Percentiles rank a stretch among this genome's conserved stretches.
phyloP scores from a whole-genome alignment of 2,888 invertebrate genomes.

The Carpatolechia fugitivella region DNA sequence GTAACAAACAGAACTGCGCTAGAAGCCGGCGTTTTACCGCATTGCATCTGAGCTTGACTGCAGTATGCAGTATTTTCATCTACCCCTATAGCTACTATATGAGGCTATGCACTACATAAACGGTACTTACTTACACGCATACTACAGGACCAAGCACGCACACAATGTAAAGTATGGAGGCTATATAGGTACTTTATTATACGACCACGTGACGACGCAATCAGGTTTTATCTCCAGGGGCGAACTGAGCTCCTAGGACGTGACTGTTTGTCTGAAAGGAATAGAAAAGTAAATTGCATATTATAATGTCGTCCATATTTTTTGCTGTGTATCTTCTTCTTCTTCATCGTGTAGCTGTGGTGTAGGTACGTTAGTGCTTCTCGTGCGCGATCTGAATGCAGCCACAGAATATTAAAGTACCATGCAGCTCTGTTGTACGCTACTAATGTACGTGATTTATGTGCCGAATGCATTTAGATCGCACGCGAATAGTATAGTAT shows the following conservation, averaged over 20 bases:
- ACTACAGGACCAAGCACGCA: background rate
- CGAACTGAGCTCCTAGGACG: background rate
- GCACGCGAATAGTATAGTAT: too few relatives aligned
- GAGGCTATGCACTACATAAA: background rate
- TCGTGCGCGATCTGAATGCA: too few relatives aligned
- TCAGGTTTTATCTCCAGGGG: constrained; percentile 5
- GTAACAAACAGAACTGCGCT: constrained; percentile 2
- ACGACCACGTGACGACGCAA: constrained; percentile 5
- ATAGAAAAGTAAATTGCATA: background rate
- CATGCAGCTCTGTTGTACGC: too few relatives aligned
- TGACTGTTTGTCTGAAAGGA: background rate
- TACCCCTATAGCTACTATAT: background rate
- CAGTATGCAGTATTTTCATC: constrained; percentile 1
- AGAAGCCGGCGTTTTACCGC: constrained; percentile 6
- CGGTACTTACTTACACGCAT: constrained; percentile 1
- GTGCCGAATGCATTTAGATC: too few relatives aligned
- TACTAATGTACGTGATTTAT: too few relatives aligned
- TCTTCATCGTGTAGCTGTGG: too few relatives aligned
- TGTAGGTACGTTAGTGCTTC: too few relatives aligned
- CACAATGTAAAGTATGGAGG: background rate
- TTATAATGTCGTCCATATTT: too few relatives aligned
- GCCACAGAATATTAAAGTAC: too few relatives aligned
- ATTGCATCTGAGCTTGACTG: constrained; percentile 6
- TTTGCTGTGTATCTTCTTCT: too few relatives aligned
- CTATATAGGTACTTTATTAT: background rate